phyloP scores from a whole-genome alignment of 2,888 invertebrate species.

The Drosophila emarginata region DNA sequence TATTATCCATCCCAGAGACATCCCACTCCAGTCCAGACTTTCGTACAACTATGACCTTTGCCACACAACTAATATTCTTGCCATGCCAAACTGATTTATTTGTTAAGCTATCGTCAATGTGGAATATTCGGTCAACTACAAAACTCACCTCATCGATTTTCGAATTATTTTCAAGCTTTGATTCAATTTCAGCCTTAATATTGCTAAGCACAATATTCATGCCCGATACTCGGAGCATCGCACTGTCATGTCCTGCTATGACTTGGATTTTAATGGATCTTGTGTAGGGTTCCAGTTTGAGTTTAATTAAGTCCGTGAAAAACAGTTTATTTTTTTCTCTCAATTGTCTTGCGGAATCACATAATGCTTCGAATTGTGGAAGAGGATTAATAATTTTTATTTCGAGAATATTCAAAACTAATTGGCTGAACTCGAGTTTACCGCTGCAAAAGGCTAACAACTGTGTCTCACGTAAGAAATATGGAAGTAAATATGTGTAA shows the following conservation, averaged over 20 bases:
- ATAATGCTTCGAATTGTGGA: background rate
- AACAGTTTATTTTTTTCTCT: background rate
- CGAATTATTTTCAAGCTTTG: background rate
- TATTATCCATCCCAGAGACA: background rate
- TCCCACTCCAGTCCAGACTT: background rate
- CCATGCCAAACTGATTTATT: constrained; percentile 3
- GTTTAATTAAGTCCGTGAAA: background rate
- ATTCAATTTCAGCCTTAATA: background rate
- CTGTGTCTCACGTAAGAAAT: background rate
- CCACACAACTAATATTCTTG: constrained; percentile 1
- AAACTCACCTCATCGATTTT: background rate
- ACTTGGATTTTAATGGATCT: background rate
- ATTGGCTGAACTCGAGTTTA: background rate
- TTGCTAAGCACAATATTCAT: background rate
- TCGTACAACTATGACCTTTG: background rate
- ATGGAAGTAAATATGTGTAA: background rate
- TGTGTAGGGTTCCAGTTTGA: background rate
- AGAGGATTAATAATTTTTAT: background rate
- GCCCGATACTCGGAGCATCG: background rate
- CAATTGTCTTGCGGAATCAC: background rate
- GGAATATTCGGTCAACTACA: background rate
- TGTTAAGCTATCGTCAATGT: background rate
- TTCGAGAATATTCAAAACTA: background rate
- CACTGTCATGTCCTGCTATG: background rate
- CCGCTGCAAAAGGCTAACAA: background rate